Conservation (phyloP, 1,140 invertebrate species). For the Matsumurasca onukii region DNA sequence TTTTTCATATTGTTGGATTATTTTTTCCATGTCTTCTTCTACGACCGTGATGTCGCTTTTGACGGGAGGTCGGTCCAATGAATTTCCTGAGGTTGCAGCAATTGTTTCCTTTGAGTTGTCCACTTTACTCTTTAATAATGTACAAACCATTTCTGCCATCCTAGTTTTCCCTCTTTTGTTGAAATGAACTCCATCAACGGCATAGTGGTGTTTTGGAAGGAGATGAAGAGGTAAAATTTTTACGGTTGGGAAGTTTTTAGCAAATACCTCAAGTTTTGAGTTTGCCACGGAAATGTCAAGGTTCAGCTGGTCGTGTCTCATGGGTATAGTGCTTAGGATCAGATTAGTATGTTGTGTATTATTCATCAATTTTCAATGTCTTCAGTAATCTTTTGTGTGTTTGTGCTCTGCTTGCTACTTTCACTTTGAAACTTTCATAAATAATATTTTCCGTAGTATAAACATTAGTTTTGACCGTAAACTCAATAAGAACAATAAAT, state of each 20-base stretch:
- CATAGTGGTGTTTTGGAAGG: not conserved
- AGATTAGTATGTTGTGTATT: constrained; percentile 1
- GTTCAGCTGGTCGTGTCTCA: not conserved
- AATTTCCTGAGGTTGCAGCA: not conserved
- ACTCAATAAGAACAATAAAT: too few relatives aligned
- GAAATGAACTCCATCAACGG: not conserved
- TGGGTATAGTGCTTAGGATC: not conserved
- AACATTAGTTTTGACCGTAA: too few relatives aligned
- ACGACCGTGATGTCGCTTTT: not conserved
- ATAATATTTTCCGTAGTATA: too few relatives aligned
- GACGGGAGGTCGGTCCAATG: not conserved
- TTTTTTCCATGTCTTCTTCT: not conserved
- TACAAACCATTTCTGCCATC: not conserved
- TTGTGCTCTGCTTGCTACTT: not conserved
- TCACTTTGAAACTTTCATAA: too few relatives aligned
- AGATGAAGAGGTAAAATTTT: not conserved
- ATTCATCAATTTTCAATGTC: not conserved
- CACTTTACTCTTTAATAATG: not conserved
- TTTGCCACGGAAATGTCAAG: not conserved
- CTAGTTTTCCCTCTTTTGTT: not conserved
- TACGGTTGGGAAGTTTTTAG: not conserved
- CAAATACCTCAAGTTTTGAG: not conserved
- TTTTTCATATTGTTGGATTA: not conserved
- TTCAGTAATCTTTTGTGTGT: not conserved
- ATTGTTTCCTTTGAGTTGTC: not conserved